Percentiles rank a stretch among this genome's conserved stretches.
phyloP scores from a whole-genome alignment of 92 coral and sea anemone species.

The Siderastrea radians region DNA sequence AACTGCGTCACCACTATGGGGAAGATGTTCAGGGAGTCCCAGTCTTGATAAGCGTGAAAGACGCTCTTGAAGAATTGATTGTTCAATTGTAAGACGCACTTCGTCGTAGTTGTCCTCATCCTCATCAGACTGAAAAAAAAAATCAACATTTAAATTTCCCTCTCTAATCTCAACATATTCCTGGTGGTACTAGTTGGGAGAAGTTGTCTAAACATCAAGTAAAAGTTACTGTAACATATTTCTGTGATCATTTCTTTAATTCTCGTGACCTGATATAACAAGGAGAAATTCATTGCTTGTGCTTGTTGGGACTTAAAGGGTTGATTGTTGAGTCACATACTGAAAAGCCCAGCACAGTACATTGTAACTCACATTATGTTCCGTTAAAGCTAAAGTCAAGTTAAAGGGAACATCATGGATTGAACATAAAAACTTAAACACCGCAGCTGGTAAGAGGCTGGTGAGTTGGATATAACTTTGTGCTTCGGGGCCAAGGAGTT shows the following conservation, averaged over 20 bases:
- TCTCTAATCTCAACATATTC: too few relatives aligned
- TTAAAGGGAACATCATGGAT: too few relatives aligned
- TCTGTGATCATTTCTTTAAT: neutral
- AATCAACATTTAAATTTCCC: neutral
- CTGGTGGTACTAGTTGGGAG: too few relatives aligned
- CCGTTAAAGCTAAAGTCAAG: too few relatives aligned
- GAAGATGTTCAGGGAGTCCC: constrained; percentile 41
- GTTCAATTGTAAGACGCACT: constrained; percentile 72
- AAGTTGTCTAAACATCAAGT: neutral
- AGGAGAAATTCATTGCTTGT: too few relatives aligned
- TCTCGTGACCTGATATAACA: too few relatives aligned
- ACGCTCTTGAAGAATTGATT: constrained; percentile 50
- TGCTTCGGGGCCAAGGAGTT: too few relatives aligned
- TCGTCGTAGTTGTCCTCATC: constrained; percentile 84
- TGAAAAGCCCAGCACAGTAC: neutral
- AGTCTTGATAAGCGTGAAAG: constrained; percentile 14
- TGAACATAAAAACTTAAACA: too few relatives aligned
- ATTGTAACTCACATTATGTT: too few relatives aligned
- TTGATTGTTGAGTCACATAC: neutral
- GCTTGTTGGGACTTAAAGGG: too few relatives aligned
- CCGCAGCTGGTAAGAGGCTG: too few relatives aligned
- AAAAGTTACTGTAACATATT: neutral
- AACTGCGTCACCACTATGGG: neutral
- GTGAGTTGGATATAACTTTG: too few relatives aligned
- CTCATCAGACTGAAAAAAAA: constrained; percentile 81